Evolutionary conservation across 2,888 invertebrate species (phyloP), one percentile per base, ranked within the genome.

Genomic region (Acheta domesticus): DNA sequence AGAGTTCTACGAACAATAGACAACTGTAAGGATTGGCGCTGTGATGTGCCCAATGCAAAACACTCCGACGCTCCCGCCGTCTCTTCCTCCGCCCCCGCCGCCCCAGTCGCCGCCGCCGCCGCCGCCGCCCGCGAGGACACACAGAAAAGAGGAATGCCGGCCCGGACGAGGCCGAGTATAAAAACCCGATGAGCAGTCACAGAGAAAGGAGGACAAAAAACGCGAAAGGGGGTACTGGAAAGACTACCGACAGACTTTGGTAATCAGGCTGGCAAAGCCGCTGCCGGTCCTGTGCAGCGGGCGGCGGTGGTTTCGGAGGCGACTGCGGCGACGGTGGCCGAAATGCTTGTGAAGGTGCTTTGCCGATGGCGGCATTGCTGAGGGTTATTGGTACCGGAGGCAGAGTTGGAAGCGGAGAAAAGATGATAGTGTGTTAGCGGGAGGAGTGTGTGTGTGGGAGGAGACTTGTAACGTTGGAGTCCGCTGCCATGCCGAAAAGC

Each of bases 1-100:
- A 80, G 81, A 81, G 76, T 78, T 80, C 78, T 77, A 50, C 74
- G 82, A 82, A 82, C 82, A 82, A 82, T 82, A 81, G 82, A 82
- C 82, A 82, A 81, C 82, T 80, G 82, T 82, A 82, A 82, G 82
- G 81, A 81, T 81, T 81, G 82, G 62, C 62, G 62, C 14, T 14
- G 62, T n/a, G 62, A 62, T 62, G 62, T 14, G 62, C 62, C 62
- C 62, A 49, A 19, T 76, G 76, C 76, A 76, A 76, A 76, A 76
- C 49, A 49, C 76, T 16, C 11, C 74, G 74, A 74, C 36, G 36
- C 36, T 36, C 36, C 62, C 62, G 62, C 62, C n/a, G n/a, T n/a
- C 62, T n/a, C 62, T 11, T n/a, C 16, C 62, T 0, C 3, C 62
- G 62, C 62, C 11, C 5, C 14, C 16, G n/a, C 12, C 62, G 62